Base-by-base conservation (phyloP, 2,888 invertebrate genomes). In the Diaperis boleti region DNA sequence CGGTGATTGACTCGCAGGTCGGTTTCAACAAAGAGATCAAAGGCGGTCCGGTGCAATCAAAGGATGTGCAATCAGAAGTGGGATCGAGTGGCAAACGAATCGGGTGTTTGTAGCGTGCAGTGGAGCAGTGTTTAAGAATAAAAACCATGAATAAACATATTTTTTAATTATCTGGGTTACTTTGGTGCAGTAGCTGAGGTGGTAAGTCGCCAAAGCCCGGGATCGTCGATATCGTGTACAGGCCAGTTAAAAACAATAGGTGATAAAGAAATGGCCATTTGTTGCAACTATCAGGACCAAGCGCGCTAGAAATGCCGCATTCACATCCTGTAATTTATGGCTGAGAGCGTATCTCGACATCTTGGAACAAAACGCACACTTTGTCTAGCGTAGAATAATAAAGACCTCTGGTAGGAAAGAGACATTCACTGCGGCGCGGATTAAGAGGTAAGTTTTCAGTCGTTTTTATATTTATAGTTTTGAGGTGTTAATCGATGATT, bases 11-110 rank as follows among this genome's bases (percentile, higher is more conserved):
- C 39, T 52, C 15, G 31, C 11, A 11, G 29, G 15, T 15, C 11
- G 20, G 15, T 26, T 44, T 20, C 14, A 35, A 57, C 57, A 57
- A 57, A 57, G 45, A 20, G 57, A 57, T 57, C 57, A 57, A 57
- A 57, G 57, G 6, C 26, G 45, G 20, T 45, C 39, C 11, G 26
- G 14, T 47, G 35, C 35, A 45, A 57, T 57, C 57, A 47, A 47
- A 45, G 35, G 44, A 57, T 37, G 26, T 37, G 8, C 45, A 47
- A 57, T 57, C 57, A 55, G 57, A 33, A 35, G 45, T 31, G 35
- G 45, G 20, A 35, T 57, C 45, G 57, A 57, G 26, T 35, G 56
- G 20, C 56, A 39, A 31, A 49, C 18, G 10, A 13, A 42, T 22
- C 20, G 13, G 20, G 22, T 44, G 14, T 44, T 22, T 44, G 13